phyloP scores from a whole-genome alignment of 2,797 vertebrate species.

The Syndactyla subalaris region DNA sequence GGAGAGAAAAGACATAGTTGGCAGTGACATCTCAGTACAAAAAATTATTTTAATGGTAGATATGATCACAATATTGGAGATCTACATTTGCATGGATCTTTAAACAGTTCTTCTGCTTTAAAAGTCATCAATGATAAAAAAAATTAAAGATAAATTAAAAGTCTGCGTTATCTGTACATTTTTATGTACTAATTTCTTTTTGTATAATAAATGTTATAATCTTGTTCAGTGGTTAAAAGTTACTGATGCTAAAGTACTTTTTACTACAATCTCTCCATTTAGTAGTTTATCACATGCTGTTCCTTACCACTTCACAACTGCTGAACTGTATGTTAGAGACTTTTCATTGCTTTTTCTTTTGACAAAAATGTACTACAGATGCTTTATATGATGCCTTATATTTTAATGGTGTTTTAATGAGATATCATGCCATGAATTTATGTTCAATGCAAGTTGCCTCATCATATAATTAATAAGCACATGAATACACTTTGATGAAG shows the following conservation, averaged over 20 bases:
- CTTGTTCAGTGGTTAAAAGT: not conserved
- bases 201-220: not conserved
- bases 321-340: not conserved
- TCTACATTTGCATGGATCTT: not conserved
- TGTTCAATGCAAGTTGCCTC: not conserved
- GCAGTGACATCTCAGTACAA: not conserved
- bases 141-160: not conserved
- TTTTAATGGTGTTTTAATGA: slow-evolving; percentile 29
- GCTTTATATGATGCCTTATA: not conserved
- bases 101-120: not conserved
- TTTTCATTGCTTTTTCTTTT: slow-evolving; percentile 23
- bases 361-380: not conserved
- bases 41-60: not conserved
- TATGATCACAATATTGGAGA: not conserved
- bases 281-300: not conserved
- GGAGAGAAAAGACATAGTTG: not conserved
- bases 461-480: not conserved
- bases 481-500: not conserved
- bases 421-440: slow-evolving; percentile 9
- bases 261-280: not conserved
- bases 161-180: not conserved
- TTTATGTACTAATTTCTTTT: not conserved
- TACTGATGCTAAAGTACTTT: not conserved
- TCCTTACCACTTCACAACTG: not conserved
- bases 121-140: not conserved